Base-by-base conservation (phyloP, 2,113 vertebrate genomes). In the Cervus canadensis region DNA sequence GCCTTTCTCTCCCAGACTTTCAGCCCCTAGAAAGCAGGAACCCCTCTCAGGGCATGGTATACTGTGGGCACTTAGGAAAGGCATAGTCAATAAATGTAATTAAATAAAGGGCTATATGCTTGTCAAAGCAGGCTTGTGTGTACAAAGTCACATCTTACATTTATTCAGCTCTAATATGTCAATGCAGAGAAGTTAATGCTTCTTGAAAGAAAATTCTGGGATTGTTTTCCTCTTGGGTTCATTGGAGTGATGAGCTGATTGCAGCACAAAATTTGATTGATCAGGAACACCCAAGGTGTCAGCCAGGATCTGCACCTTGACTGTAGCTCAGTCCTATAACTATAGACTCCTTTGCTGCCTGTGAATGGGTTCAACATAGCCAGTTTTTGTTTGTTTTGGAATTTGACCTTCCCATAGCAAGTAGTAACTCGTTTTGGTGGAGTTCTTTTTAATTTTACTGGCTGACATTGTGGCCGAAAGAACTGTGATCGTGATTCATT, bases 401-500 rank as follows among this genome's bases (percentile, higher is more conserved):
- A 92, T 45, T 12, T 50, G 56, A 21, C 33, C 21, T 5, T 91
- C 23, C 21, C 93, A 33, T 26, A 89, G 76, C 54, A 76, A 26
- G 16, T 76, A 89, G 15, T 82, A 33, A 28, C 33, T 74, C 0
- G 0, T 94, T 94, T 91, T 36, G 17, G 87, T 84, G 30, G 43
- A n/a, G 8, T 56, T 76, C 23, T 82, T 97, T 87, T 81, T 84
- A 16, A 57, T 89, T 88, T 96, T 33, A 26, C 78, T 82, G n/a
- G 40, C 74, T 98, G 45, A 52, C 54, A 90, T 50, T 89, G 85
- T 96, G 86, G 15, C 64, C 81, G 23, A 91, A 94, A 91, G 81
- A 88, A 67, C 59, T 76, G 43, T 87, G 89, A 67, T 56, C 26
- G 5, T 88, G 81, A 91, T 78, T 97, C 95, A 78, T 0, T 79